Percentiles rank a stretch among this genome's conserved stretches.
Conservation (phyloP, 2,113 vertebrate genomes). For the Vombatus ursinus region DNA sequence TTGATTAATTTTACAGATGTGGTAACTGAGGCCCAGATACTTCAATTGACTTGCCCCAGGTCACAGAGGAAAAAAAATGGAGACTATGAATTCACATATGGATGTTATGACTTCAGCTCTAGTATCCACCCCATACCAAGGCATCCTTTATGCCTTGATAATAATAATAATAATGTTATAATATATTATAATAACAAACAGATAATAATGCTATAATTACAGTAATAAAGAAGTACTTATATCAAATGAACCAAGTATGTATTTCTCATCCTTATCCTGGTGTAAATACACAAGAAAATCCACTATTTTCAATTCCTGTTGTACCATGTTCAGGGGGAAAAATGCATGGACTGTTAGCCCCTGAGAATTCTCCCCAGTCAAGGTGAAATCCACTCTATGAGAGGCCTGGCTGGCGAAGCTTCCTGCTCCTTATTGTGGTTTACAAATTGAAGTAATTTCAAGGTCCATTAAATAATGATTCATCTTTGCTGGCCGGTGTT, state of each 20-base stretch:
- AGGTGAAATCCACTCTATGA: neutral
- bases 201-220: neutral
- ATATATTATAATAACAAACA: neutral
- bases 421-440: slow-evolving; percentile 31
- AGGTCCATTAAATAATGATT: slow-evolving; percentile 34
- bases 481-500: neutral
- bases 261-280: fast-evolving
- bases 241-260: neutral
- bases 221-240: neutral
- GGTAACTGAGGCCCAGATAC: neutral
- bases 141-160: neutral
- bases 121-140: neutral
- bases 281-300: neutral
- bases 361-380: neutral
- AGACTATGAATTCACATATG: neutral
- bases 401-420: neutral
- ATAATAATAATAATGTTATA: neutral
- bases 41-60: neutral
- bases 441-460: slow-evolving; percentile 21
- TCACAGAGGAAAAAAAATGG: neutral
- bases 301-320: fast-evolving
- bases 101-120: neutral
- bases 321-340: neutral
- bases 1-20: neutral
- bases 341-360: too few species aligned